Base-by-base conservation (phyloP, 2,797 vertebrate species). In the Anguilla anguilla region DNA sequence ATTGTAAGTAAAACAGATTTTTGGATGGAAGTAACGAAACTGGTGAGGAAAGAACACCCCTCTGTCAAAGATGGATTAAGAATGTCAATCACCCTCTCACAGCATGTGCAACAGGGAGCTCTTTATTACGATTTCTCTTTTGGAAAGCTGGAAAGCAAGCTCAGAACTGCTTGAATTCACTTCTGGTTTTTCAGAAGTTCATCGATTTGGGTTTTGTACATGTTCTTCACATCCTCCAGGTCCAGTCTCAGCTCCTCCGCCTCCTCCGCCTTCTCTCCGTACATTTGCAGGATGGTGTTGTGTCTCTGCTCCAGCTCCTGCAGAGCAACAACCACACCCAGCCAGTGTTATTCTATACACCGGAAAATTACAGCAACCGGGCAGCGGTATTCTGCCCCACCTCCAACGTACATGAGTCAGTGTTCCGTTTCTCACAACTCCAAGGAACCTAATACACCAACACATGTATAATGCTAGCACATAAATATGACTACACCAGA, bases 221-320 rank as follows among this genome's bases (percentile, higher is more conserved):
- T 99, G 92, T 97, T 99, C 94, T 99, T 99, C 85, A 99, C 98
- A 93, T 99, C 99, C 93, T 99, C 97, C 1, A 99, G 97, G 92
- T 99, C 99, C 84, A 99, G 95, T 15, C 97, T 96, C 69, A 99
- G 96, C 84, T 99, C 99, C 92, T 99, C 97, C 0, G 99, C 98
- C 91, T 99, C 99, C 90, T 99, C 98, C 5, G 98, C 99, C 92
- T 99, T 99, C 93, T 99, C 99, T 83, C 98, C 98, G 22, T 99
- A 99, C 99, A 99, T 99, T 95, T 99, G 99, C 86, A 99, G 96
- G 92, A 99, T 99, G 39, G 98, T 99, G 94, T 99, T 99, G 95
- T 99, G 98, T 83, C 98, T 96, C 90, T 99, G 98, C 93, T 99
- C 98, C 95, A 99, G 94, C 90, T 99, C 98, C 98, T 99, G 94